Base-by-base conservation (phyloP, 2,797 vertebrate species). In the Spinus pinus region DNA sequence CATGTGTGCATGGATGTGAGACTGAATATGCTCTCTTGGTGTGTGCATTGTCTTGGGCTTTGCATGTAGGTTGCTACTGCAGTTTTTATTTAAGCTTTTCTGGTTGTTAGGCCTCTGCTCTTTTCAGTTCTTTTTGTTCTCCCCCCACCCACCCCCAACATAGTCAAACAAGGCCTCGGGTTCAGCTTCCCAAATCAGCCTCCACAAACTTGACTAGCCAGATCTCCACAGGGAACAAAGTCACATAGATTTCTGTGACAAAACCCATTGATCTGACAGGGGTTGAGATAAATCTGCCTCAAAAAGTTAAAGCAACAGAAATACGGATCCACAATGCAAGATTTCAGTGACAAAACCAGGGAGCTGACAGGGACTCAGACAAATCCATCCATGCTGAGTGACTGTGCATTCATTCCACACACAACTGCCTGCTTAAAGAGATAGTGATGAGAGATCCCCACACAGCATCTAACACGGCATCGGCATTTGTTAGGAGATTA, bases 371-470 rank as follows among this genome's bases (percentile, higher is more conserved):
- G 85, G 82, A 94, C 94, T 96, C 92, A 81, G 94, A 93, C 95
- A 96, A 96, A 97, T 97, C 95, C 94, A 96, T 94, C 94, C 87
- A 56, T 37, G 72, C 94, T 72, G 87, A 96, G 92, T 93, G 92
- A 97, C 94, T 94, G 1, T 81, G 93, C 91, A 94, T 94, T 93
- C 80, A 2, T 94, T 96, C 93, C 77, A 67, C 77, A 86, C 70
- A 88, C 89, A 96, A 47, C 95, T 90, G 93, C 92, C 95, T 96
- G 96, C 89, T 88, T 93, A 70, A 94, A 88, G 77, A 96, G 95
- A 97, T 95, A 96, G 93, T 25, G 89, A 79, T 66, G 94, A 95
- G 95, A 94, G 95, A 96, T 96, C 94, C 96, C 96, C 81, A 90
- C 94, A 91, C 93, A 94, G 87, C 95, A 97, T 96, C 95, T 94